A percentile compares a stretch with the other conserved stretches of the same genome.
phyloP scores from a whole-genome alignment of 2,888 invertebrate species.

The Yponomeuta cagnagella region DNA sequence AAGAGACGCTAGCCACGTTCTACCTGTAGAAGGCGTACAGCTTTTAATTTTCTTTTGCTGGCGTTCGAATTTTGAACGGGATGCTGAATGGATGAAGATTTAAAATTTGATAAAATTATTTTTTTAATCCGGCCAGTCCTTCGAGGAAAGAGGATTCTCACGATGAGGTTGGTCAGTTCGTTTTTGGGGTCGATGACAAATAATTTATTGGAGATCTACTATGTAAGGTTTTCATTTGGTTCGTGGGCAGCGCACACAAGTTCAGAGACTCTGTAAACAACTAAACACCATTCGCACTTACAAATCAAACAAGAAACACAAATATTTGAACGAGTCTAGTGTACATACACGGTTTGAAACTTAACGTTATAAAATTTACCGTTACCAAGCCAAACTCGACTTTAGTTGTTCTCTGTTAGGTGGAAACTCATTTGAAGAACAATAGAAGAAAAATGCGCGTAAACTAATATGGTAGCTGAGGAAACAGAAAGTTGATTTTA shows the following conservation, averaged over 20 bases:
- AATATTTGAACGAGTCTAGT: constrained; percentile 59
- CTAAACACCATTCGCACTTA: constrained; percentile 74
- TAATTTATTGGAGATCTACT: constrained; percentile 50
- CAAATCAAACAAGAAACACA: constrained; percentile 69
- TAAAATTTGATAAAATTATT: constrained; percentile 33
- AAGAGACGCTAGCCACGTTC: constrained; percentile 44
- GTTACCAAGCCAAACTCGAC: constrained; percentile 42
- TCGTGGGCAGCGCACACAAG: constrained; percentile 52
- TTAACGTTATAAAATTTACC: constrained; percentile 37
- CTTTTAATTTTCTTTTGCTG: constrained; percentile 41
- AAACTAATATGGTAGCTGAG: constrained; percentile 61
- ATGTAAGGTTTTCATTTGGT: constrained; percentile 41
- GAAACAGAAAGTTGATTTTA: constrained; percentile 56
- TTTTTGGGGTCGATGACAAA: constrained; percentile 47
- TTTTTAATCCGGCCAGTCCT: constrained; percentile 14
- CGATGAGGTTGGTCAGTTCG: constrained; percentile 29
- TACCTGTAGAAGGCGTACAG: constrained; percentile 47
- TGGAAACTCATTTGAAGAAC: background rate
- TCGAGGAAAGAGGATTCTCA: constrained; percentile 21
- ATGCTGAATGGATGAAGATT: constrained; percentile 49
- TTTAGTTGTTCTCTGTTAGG: constrained; percentile 34
- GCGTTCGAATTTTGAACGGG: constrained; percentile 44
- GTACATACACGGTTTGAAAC: constrained; percentile 35
- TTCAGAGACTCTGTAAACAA: constrained; percentile 68
- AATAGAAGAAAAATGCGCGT: constrained; percentile 44